A percentile compares a stretch with the other conserved stretches of the same genome.
Conservation (phyloP, 2,888 invertebrate genomes). For the Hypercompe scribonia region DNA sequence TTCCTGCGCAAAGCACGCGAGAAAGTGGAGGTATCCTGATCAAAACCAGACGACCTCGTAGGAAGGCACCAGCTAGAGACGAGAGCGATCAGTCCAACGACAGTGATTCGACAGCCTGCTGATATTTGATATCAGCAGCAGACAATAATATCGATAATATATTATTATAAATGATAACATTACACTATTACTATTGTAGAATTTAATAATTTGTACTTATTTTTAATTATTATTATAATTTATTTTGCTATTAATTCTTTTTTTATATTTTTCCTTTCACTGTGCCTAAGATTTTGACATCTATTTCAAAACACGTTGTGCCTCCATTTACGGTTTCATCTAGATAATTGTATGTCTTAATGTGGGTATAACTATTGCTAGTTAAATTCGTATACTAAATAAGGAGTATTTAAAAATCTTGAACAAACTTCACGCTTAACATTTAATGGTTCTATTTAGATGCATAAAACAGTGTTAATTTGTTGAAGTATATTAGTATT, state of each 20-base stretch:
- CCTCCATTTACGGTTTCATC: not conserved
- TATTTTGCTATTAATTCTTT: conserved; percentile 28
- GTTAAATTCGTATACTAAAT: too few species aligned
- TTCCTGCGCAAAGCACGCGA: conserved; percentile 91
- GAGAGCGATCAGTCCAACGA: conserved; percentile 11
- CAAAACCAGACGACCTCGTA: conserved; percentile 3
- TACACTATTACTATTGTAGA: conserved; percentile 23
- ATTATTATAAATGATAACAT: conserved; percentile 18
- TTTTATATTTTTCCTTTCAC: conserved; percentile 2
- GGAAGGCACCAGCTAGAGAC: not conserved
- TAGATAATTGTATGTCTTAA: not conserved
- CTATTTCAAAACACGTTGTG: not conserved
- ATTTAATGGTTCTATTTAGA: too few species aligned
- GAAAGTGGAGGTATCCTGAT: conserved; percentile 88
- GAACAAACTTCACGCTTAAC: too few species aligned
- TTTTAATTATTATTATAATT: conserved; percentile 36
- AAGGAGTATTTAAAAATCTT: too few species aligned
- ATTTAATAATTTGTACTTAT: conserved; percentile 38
- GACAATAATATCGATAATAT: conserved; percentile 1
- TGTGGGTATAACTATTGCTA: not conserved
- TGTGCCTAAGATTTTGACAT: not conserved
- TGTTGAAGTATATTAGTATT: too few species aligned
- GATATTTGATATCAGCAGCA: not conserved
- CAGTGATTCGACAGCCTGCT: conserved; percentile 17
- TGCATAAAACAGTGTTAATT: too few species aligned